Evolutionary conservation across 2,888 invertebrate genomes (phyloP).

Genomic region (Callyntrura guangdongensis): DNA sequence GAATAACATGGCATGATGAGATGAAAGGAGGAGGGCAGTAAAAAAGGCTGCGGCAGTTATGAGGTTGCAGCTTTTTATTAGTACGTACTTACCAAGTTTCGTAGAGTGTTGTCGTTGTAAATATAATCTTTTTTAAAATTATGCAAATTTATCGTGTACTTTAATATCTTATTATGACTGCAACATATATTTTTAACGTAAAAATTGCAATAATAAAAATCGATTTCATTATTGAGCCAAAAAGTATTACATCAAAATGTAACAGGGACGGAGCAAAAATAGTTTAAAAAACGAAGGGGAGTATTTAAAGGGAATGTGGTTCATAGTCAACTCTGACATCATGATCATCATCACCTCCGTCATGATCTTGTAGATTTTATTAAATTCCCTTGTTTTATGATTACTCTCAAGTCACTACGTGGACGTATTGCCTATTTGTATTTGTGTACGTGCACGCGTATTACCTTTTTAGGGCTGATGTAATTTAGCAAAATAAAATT

Average conservation of each 20-base stretch:
- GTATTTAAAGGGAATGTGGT: constrained; percentile 54
- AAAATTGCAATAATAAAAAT: constrained; percentile 45
- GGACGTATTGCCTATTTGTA: too few relatives aligned
- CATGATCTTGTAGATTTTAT: constrained; percentile 39
- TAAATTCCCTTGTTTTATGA: constrained; percentile 2
- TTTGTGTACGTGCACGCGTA: background rate
- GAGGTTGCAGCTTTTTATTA: background rate
- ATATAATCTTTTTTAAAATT: constrained; percentile 41
- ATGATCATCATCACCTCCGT: constrained; percentile 2
- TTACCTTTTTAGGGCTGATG: background rate
- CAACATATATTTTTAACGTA: constrained; percentile 17
- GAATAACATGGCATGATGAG: constrained; percentile 48
- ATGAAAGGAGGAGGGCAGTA: constrained; percentile 52
- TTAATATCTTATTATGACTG: background rate
- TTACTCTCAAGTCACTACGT: background rate
- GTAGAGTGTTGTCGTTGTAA: too few relatives aligned
- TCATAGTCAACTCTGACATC: constrained; percentile 22
- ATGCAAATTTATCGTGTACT: constrained; percentile 41
- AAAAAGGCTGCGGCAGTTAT: constrained; percentile 18
- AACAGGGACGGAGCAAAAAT: constrained; percentile 11
- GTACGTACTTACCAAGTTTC: background rate
- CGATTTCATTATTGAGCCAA: constrained; percentile 56
- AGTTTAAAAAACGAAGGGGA: constrained; percentile 58
- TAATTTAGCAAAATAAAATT: constrained; percentile 29
- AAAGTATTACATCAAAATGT: constrained; percentile 17